Evolutionary conservation across 2,888 invertebrate species (phyloP).

Genomic region (Meliscaeva auricollis): DNA sequence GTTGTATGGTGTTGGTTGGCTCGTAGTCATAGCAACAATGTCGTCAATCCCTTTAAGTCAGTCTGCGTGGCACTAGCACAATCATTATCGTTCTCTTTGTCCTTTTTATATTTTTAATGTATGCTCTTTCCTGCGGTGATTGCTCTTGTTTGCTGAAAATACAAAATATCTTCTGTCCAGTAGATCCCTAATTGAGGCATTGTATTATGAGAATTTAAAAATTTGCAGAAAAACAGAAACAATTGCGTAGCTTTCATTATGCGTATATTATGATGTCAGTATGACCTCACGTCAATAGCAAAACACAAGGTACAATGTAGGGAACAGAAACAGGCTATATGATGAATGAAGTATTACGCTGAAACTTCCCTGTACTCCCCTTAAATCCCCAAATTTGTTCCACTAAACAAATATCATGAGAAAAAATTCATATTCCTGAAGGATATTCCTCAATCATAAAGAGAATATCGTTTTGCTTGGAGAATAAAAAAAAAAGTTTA

Average conservation of each 20-base stretch:
- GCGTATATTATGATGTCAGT: conserved; percentile 61
- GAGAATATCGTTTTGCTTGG: conserved; percentile 39
- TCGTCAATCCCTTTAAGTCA: conserved; percentile 60
- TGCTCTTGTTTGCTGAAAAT: neutral
- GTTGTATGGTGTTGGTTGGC: conserved; percentile 59
- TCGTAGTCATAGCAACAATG: conserved; percentile 67
- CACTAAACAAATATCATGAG: conserved; percentile 8
- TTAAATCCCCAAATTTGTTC: conserved; percentile 41
- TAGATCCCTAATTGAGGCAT: conserved; percentile 13
- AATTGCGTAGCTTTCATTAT: conserved; percentile 57
- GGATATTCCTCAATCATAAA: conserved; percentile 36
- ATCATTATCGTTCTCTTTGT: conserved; percentile 18
- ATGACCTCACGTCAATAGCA: conserved; percentile 58
- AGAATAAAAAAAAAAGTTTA: conserved; percentile 14
- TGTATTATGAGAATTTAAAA: neutral
- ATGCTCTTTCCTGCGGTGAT: neutral
- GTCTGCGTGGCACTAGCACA: conserved; percentile 48
- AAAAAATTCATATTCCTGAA: conserved; percentile 61
- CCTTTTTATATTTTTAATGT: conserved; percentile 28
- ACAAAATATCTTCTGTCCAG: neutral
- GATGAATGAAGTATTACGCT: conserved; percentile 50
- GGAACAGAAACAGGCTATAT: conserved; percentile 19
- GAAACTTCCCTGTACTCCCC: conserved; percentile 20
- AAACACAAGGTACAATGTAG: conserved; percentile 35
- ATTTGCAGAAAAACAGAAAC: conserved; percentile 19